These are phyloP conservation scores for Rhagonycha lutea DNA, from an alignment of 2,888 invertebrate genomes.

Conservation along the genomic window DNA sequence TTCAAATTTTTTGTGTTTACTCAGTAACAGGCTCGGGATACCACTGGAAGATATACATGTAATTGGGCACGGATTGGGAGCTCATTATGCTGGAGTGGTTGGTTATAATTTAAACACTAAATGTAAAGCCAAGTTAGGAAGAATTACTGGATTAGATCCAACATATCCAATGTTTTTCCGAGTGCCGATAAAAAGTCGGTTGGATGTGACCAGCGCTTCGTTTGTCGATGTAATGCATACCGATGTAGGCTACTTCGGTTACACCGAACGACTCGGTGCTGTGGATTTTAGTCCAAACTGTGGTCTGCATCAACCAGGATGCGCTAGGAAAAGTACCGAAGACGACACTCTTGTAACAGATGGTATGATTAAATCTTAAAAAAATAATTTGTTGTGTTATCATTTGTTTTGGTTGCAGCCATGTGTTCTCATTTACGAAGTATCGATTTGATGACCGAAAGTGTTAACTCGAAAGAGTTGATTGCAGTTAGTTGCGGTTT, in stretches of 20 bases:
- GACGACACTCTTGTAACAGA: background rate
- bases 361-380: background rate
- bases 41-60: constrained; percentile 17
- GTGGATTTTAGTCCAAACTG: constrained; percentile 64
- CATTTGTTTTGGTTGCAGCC: background rate
- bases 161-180: constrained; percentile 44
- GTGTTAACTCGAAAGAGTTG: constrained; percentile 4
- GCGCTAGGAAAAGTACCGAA: constrained; percentile 33
- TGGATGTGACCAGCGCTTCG: constrained; percentile 60
- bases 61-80: constrained; percentile 34
- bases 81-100: constrained; percentile 27
- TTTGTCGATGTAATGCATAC: constrained; percentile 67
- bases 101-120: constrained; percentile 14
- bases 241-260: constrained; percentile 59
- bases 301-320: constrained; percentile 61
- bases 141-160: constrained; percentile 24
- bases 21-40: background rate
- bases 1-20: background rate
- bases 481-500: constrained; percentile 8
- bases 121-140: constrained; percentile 12
- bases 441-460: constrained; percentile 8
- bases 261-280: constrained; percentile 53
- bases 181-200: constrained; percentile 52
- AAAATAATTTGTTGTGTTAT: background rate
- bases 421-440: constrained; percentile 3